Evolutionary conservation across 1,140 invertebrate genomes (phyloP).

Genomic region (Aphidius ervi): DNA sequence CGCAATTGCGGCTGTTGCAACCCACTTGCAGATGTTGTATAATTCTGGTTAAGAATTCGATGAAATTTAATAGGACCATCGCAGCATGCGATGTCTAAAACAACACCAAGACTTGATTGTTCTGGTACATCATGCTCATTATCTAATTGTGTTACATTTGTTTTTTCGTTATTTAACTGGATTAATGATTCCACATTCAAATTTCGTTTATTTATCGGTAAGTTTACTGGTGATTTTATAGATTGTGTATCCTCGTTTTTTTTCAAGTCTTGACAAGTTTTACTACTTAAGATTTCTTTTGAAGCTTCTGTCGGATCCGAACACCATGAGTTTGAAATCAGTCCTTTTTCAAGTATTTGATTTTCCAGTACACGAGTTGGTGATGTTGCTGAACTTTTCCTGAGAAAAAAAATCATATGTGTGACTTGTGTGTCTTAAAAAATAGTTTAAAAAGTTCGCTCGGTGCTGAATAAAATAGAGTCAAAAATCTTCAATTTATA

Average conservation of each 20-base stretch:
- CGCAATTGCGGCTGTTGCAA: conserved; percentile 30
- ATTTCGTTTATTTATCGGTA: no score
- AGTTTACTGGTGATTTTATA: no score
- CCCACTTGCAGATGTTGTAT: conserved; percentile 39
- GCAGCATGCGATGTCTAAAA: conserved; percentile 79
- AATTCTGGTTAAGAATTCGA: conserved; percentile 71
- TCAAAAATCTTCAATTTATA: no score
- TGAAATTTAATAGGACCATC: conserved; percentile 83
- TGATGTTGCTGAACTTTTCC: conserved; percentile 11
- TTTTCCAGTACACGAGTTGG: not conserved
- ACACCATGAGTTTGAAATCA: not conserved
- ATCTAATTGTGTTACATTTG: conserved; percentile 12
- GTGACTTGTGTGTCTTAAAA: no score
- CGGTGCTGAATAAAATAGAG: no score
- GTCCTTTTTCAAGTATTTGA: no score
- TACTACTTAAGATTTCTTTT: not conserved
- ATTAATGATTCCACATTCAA: not conserved
- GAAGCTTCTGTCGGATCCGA: not conserved
- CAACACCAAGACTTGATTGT: conserved; percentile 42
- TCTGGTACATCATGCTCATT: conserved; percentile 1
- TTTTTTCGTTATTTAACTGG: not conserved
- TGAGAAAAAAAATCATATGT: not conserved
- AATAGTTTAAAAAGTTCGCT: no score
- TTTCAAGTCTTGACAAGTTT: no score
- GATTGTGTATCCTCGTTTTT: no score